Conservation (phyloP, 2,113 vertebrate species). For the Geococcyx californianus region DNA sequence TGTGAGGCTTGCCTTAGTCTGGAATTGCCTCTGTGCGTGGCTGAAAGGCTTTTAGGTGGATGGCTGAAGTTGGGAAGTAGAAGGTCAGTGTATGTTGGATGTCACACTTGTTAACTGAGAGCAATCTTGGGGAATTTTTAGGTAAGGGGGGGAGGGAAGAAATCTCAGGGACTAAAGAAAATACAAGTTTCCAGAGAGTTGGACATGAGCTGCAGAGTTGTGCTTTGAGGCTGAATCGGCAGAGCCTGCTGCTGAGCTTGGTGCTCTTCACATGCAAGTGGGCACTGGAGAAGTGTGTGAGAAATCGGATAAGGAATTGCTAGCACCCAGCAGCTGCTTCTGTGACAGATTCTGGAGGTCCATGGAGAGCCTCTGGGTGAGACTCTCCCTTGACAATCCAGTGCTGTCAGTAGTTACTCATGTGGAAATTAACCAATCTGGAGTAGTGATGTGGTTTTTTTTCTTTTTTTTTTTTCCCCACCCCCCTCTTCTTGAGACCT, state of each 20-base stretch:
- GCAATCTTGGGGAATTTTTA: background rate
- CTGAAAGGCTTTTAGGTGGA: background rate
- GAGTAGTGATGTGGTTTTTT: background rate
- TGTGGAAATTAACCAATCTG: background rate
- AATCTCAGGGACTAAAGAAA: slow-evolving; percentile 33
- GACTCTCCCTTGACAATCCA: background rate
- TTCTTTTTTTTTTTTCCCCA: no score
- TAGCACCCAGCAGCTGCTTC: background rate
- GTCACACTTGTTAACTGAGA: background rate
- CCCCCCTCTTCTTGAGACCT: background rate
- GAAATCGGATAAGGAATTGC: background rate
- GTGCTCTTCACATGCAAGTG: background rate
- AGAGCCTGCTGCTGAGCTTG: background rate
- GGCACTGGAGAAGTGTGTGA: background rate
- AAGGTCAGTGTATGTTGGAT: slow-evolving; percentile 7
- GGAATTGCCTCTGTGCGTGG: background rate
- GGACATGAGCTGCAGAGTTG: slow-evolving; percentile 5
- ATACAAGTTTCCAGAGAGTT: slow-evolving; percentile 15
- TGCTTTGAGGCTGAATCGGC: background rate
- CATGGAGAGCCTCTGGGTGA: background rate
- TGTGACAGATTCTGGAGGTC: background rate
- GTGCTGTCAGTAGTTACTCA: background rate
- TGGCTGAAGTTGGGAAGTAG: background rate
- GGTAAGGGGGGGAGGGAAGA: background rate
- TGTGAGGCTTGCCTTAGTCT: background rate